Conservation (phyloP, 2,888 invertebrate genomes). For the Molorchus minor region DNA sequence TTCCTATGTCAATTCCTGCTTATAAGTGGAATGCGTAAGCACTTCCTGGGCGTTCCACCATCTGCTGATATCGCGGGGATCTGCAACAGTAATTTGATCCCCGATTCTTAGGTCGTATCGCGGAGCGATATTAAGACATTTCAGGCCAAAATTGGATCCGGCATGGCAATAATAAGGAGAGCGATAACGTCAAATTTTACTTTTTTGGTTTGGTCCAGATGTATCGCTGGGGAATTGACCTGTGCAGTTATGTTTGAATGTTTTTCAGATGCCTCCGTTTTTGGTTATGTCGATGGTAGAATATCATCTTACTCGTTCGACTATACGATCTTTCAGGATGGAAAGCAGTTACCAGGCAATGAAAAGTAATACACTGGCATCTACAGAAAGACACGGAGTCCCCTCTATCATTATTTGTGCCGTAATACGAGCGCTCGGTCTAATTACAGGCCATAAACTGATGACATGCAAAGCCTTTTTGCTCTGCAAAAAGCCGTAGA, state of each 20-base stretch:
- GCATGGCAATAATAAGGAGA: not conserved
- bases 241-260: too few relatives aligned
- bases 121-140: not conserved
- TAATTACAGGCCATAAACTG: slow-evolving; percentile 42
- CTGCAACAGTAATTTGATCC: not conserved
- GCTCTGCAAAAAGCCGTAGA: slow-evolving; percentile 39
- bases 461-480: slow-evolving; percentile 40
- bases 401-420: slow-evolving; percentile 7
- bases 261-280: too few relatives aligned
- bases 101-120: not conserved
- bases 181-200: not conserved
- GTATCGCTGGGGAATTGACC: too few relatives aligned
- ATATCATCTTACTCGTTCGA: too few relatives aligned
- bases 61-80: not conserved
- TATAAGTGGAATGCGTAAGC: not conserved
- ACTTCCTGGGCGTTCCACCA: not conserved
- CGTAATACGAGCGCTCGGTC: slow-evolving; percentile 10
- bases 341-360: not conserved
- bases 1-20: not conserved
- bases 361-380: slow-evolving; percentile 7
- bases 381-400: not conserved
- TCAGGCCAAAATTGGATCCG: not conserved
- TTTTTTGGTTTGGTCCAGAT: not conserved
- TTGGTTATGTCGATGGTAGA: too few relatives aligned
- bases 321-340: too few relatives aligned